Percentiles rank a stretch among this genome's conserved stretches.
Evolutionary conservation across 1,140 invertebrate species (phyloP).

Genomic region (Atopsyche davidsoni): DNA sequence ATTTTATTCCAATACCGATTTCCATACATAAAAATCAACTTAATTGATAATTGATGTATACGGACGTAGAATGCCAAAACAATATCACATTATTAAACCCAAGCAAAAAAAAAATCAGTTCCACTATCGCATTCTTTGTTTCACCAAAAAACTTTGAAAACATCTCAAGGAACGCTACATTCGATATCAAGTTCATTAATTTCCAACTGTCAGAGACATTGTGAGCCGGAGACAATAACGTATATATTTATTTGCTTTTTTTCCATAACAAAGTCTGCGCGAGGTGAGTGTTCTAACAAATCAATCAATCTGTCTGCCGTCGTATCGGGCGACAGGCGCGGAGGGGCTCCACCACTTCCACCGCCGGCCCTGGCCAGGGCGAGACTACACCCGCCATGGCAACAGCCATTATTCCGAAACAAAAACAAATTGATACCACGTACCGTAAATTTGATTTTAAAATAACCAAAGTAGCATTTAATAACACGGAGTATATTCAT

Average conservation of each 20-base stretch:
- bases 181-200: slow-evolving; percentile 26
- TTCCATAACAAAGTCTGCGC: slow-evolving; percentile 9
- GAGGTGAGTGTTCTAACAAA: slow-evolving; percentile 29
- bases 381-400: no score
- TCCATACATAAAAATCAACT: no score
- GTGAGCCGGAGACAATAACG: slow-evolving; percentile 25
- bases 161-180: slow-evolving; percentile 5
- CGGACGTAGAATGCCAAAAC: not conserved
- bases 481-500: no score
- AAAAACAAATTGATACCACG: no score
- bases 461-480: no score
- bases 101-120: no score
- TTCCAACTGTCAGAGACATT: slow-evolving; percentile 21
- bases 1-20: not conserved
- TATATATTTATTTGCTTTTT: slow-evolving; percentile 18
- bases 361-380: no score
- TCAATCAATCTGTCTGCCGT: slow-evolving; percentile 29
- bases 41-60: not conserved
- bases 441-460: no score
- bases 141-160: not conserved
- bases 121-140: not conserved
- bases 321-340: slow-evolving; percentile 22
- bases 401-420: no score
- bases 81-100: not conserved
- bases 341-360: slow-evolving; percentile 15